Evolutionary conservation across 2,797 vertebrate species (phyloP).

Genomic region (Sebastes flavidus): DNA sequence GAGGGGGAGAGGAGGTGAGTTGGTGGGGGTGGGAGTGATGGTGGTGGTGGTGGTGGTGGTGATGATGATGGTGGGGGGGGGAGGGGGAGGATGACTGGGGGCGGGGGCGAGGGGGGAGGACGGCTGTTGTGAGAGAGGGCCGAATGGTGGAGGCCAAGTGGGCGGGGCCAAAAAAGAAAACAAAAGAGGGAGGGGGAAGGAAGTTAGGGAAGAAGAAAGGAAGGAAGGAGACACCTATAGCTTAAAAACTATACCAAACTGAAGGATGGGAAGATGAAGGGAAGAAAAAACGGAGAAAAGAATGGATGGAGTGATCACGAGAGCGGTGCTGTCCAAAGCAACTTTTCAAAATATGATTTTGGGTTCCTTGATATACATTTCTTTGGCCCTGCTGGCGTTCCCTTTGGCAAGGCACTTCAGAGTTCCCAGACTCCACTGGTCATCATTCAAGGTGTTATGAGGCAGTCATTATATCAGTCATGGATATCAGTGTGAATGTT

Average conservation of each 20-base stretch:
- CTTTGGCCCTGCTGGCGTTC: neutral
- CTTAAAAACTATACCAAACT: neutral
- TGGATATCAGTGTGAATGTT: neutral
- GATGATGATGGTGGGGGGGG: constrained; percentile 1
- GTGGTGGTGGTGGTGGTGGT: constrained; percentile 38
- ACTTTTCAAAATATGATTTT: neutral
- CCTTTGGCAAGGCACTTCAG: constrained; percentile 37
- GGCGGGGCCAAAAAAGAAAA: neutral
- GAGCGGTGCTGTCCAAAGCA: neutral
- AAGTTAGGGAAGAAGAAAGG: neutral
- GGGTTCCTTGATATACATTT: neutral
- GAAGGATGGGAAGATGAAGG: neutral
- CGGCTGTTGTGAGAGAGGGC: constrained; percentile 74
- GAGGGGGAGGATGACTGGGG: constrained; percentile 58
- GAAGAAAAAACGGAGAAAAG: too few relatives aligned
- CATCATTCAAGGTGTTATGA: neutral
- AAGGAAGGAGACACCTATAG: neutral
- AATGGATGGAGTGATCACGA: neutral
- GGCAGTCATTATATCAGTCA: neutral
- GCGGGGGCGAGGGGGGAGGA: constrained; percentile 74
- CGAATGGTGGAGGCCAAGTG: constrained; percentile 69
- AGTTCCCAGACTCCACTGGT: neutral
- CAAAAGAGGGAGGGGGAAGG: neutral
- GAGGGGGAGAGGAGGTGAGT: constrained; percentile 36
- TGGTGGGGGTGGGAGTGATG: neutral